These are phyloP conservation scores for Choloepus hoffmanni DNA, from an alignment of 2,113 vertebrate species.

Conservation along the genomic window DNA sequence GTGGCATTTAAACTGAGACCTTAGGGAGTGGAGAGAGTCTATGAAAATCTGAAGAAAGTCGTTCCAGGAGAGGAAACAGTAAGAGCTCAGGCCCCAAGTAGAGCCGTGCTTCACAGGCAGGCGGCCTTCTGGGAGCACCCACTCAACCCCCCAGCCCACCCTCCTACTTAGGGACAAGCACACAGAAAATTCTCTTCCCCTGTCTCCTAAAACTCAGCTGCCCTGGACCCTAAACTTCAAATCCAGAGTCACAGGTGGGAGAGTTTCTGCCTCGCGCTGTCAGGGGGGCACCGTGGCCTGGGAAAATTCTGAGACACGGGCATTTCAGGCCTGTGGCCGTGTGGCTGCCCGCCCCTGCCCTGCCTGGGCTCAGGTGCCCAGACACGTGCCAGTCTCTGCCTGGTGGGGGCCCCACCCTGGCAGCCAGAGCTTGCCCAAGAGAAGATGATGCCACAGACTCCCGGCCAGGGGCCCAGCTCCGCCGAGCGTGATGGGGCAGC, in stretches of 20 bases:
- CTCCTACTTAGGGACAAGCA: not conserved
- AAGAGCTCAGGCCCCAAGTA: not conserved
- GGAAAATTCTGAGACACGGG: not conserved
- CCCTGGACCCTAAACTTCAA: not conserved
- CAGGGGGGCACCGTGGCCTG: not conserved
- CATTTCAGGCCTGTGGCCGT: not conserved
- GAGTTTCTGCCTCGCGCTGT: too few relatives aligned
- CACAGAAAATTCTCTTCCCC: not conserved
- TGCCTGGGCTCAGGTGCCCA: conserved; percentile 22
- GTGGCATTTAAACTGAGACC: not conserved
- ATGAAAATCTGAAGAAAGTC: not conserved
- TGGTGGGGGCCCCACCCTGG: not conserved
- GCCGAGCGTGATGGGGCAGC: not conserved
- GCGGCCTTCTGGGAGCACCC: not conserved
- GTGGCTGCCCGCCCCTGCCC: not conserved
- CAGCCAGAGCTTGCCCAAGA: not conserved
- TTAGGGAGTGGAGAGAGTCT: not conserved
- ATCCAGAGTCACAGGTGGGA: not conserved
- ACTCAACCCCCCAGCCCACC: not conserved
- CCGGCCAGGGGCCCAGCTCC: not conserved
- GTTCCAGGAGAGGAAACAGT: not conserved
- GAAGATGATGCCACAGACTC: not conserved
- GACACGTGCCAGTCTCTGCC: conserved; percentile 27
- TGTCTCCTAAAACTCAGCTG: not conserved
- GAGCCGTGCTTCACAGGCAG: not conserved